phyloP scores from a whole-genome alignment of 2,113 vertebrate genomes.

The Tupaia chinensis region DNA sequence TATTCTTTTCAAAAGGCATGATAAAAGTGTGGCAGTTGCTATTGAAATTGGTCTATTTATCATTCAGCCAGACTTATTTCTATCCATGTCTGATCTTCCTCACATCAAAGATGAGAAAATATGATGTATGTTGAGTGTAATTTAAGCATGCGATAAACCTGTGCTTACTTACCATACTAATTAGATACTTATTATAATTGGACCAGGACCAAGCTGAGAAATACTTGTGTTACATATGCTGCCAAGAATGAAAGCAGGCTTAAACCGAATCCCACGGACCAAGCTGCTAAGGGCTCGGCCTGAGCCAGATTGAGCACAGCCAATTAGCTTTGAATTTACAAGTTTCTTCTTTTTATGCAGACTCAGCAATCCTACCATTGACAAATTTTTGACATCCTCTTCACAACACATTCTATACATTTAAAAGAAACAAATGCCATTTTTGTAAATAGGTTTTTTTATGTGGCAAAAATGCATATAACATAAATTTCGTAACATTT shows the following conservation, averaged over 20 bases:
- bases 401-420: not conserved
- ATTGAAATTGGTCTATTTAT: constrained; percentile 31
- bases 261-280: not conserved
- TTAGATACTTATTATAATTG: not conserved
- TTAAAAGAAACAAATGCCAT: not conserved
- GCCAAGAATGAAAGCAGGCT: not conserved
- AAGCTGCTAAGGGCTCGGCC: not conserved
- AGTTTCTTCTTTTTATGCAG: not conserved
- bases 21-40: not conserved
- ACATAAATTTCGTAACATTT: not conserved
- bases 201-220: not conserved
- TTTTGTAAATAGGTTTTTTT: not conserved
- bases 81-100: not conserved
- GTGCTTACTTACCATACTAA: not conserved
- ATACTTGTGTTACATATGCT: not conserved
- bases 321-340: not conserved
- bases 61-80: not conserved
- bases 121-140: not conserved
- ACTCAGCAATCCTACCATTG: not conserved
- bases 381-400: not conserved
- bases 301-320: not conserved
- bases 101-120: not conserved
- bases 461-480: not conserved
- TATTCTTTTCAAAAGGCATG: not conserved
- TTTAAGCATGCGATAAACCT: not conserved